Base-by-base conservation (phyloP, 2,888 invertebrate genomes). In the Ornithoptera alexandrae region DNA sequence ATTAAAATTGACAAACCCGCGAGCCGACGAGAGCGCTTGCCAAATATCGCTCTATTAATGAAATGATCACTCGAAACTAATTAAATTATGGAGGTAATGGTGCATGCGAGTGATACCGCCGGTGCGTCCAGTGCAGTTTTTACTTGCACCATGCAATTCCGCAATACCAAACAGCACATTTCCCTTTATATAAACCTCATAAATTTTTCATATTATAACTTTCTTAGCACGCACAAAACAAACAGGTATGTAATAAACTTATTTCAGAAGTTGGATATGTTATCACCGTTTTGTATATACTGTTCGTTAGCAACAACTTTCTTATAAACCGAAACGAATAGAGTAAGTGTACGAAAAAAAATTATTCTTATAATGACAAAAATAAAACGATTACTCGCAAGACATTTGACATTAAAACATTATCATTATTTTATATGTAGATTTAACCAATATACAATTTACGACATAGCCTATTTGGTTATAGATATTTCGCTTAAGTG, bases 1-100 rank as follows among this genome's bases (percentile, higher is more conserved):
- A 92, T 92, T 92, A 92, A 92, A 92, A 92, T 90, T 90, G 92
- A 91, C 91, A 92, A 90, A 90, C 91, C 90, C 88, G 82, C 85
- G 81, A 80, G 84, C 84, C 81, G 79, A 81, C 83, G 84, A 84
- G 85, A 81, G 81, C 82, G 85, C 83, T 84, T 83, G 85, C 88
- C 90, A 90, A 91, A 92, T 91, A 92, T 91, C 88, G 84, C 85
- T 89, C 87, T 91, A 90, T 89, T 90, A 90, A 90, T 89, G 89
- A 86, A 90, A 90, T 90, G 89, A 91, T 92, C 92, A 91, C 92
- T 92, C 87, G 82, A 90, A 90, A 90, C 91, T 92, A 92, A 92
- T 92, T 92, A 90, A 92, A 92, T 92, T 90, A 90, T 85, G 84
- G 81, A 88, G 85, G 88, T 92, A 91, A 92, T 92, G 90, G 89